Evolutionary conservation across 2,888 invertebrate genomes (phyloP).

Genomic region (Limnephilus rhombicus): DNA sequence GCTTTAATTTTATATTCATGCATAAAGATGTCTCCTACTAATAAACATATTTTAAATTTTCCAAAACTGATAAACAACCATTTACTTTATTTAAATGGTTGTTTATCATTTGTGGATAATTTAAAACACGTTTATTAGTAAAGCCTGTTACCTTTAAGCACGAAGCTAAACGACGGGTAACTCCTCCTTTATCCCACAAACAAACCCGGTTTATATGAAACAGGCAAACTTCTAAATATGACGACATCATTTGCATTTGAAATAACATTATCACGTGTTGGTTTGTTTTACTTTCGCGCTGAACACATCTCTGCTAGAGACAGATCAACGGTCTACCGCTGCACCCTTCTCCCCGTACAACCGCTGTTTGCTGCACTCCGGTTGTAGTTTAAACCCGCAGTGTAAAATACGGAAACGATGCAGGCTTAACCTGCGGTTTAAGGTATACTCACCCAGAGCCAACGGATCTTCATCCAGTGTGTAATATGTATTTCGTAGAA

Average conservation of each 20-base stretch:
- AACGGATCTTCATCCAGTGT: neutral
- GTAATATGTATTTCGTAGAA: neutral
- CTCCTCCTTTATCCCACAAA: neutral
- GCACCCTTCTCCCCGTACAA: neutral
- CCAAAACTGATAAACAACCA: no score
- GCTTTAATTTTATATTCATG: no score
- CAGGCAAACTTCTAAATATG: neutral
- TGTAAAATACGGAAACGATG: neutral
- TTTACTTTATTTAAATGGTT: no score
- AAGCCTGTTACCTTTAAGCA: neutral
- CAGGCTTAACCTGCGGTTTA: neutral
- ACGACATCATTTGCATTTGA: neutral
- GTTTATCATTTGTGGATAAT: no score
- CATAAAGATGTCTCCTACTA: no score
- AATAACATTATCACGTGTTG: neutral
- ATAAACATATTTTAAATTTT: no score
- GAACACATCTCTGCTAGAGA: neutral
- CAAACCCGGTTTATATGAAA: neutral
- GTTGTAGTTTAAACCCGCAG: neutral
- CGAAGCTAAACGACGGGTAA: neutral
- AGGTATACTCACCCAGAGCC: neutral
- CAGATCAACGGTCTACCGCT: neutral
- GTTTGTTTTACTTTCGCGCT: neutral
- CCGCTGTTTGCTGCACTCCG: neutral
- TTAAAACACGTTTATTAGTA: no score